phyloP scores from a whole-genome alignment of 23 tunicate species.

The Phallusia fumigata region DNA sequence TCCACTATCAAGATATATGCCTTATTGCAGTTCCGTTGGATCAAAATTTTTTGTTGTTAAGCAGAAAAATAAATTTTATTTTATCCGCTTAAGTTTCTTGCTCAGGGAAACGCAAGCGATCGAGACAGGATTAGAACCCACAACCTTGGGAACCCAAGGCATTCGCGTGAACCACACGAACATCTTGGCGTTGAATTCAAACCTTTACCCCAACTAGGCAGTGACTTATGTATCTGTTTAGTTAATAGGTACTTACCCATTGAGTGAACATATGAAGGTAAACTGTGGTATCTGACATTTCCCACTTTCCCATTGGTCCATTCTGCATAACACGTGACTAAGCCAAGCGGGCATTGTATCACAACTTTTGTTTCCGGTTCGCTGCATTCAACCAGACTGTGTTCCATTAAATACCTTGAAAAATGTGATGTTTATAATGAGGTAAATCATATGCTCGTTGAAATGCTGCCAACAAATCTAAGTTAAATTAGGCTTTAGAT shows the following conservation, averaged over 20 bases:
- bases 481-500: too few relatives aligned
- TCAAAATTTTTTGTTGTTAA: too few relatives aligned
- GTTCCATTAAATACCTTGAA: constrained; percentile 18
- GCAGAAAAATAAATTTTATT: neutral
- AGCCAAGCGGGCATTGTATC: constrained; percentile 27
- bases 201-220: too few relatives aligned
- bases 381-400: constrained; percentile 10
- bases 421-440: neutral
- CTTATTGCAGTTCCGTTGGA: too few relatives aligned
- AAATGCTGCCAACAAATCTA: neutral
- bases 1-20: too few relatives aligned
- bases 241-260: constrained; percentile 4
- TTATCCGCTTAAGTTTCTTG: too few relatives aligned
- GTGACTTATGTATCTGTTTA: too few relatives aligned
- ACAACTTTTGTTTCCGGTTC: constrained; percentile 28
- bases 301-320: constrained; percentile 34
- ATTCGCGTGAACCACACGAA: too few relatives aligned
- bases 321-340: constrained; percentile 24
- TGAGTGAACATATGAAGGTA: constrained; percentile 22
- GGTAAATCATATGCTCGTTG: neutral
- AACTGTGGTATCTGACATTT: neutral
- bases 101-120: too few relatives aligned
- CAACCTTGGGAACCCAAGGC: neutral
- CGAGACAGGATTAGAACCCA: too few relatives aligned
- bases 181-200: too few relatives aligned